Percentiles rank a stretch among this genome's conserved stretches.
phyloP scores from a whole-genome alignment of 2,797 vertebrate species.

The Steatocranus sp. region DNA sequence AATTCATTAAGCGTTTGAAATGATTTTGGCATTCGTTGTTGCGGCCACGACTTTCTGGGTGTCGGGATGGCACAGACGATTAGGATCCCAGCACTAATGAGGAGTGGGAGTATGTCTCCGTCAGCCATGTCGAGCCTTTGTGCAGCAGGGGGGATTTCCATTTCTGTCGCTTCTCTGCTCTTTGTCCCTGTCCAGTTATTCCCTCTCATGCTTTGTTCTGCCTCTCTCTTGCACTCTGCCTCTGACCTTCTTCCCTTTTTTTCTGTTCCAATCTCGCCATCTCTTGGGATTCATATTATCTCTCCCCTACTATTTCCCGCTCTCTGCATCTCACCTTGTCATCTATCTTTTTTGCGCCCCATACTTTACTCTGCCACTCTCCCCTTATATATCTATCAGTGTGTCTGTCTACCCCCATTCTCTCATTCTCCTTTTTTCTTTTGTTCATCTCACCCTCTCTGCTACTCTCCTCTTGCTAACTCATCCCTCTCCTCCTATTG shows the following conservation, averaged over 20 bases:
- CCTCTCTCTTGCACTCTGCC: not conserved
- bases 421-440: not conserved
- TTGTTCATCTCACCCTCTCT: not conserved
- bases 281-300: not conserved
- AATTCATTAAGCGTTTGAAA: not conserved
- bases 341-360: not conserved
- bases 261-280: not conserved
- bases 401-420: not conserved
- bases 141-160: constrained; percentile 37
- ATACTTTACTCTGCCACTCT: not conserved
- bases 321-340: not conserved
- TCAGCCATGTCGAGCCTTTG: constrained; percentile 35
- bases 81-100: constrained; percentile 33
- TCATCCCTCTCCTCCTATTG: not conserved
- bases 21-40: not conserved
- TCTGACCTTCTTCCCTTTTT: constrained; percentile 13
- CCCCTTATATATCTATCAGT: not conserved
- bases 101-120: constrained; percentile 35
- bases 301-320: not conserved
- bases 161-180: constrained; percentile 32
- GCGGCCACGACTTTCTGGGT: not conserved
- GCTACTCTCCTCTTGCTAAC: not conserved
- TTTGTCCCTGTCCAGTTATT: constrained; percentile 37
- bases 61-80: not conserved
- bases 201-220: constrained; percentile 1